Conservation (phyloP, 2,888 invertebrate genomes). For the Thereva nobilitata region DNA sequence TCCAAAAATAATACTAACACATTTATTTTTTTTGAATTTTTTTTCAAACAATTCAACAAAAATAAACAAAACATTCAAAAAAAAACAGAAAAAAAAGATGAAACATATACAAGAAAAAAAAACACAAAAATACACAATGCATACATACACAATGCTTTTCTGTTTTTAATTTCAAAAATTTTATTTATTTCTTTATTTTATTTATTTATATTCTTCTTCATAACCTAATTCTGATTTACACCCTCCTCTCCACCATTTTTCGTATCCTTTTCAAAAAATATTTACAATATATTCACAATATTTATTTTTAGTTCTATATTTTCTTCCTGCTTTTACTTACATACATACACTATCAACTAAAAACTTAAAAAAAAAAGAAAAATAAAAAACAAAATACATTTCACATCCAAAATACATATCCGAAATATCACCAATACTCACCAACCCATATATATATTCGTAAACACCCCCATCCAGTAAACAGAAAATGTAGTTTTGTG, state of each 20-base stretch:
- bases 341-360: too few species aligned
- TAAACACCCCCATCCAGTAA: too few species aligned
- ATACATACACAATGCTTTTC: conserved; percentile 39
- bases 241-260: too few species aligned
- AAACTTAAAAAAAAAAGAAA: conserved; percentile 2
- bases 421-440: not conserved
- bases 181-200: not conserved
- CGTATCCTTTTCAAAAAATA: too few species aligned
- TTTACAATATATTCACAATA: too few species aligned
- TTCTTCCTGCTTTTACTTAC: too few species aligned
- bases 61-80: conserved; percentile 42
- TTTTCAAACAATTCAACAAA: conserved; percentile 14
- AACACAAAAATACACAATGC: conserved; percentile 35
- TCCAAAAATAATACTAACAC: not conserved
- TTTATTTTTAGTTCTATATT: too few species aligned
- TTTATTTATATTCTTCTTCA: not conserved
- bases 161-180: conserved; percentile 44
- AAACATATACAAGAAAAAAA: conserved; percentile 34
- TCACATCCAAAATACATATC: not conserved
- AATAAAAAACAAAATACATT: conserved; percentile 19
- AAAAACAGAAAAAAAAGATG: conserved; percentile 23
- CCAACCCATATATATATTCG: too few species aligned
- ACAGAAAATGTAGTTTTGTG: too few species aligned
- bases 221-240: not conserved
- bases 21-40: too few species aligned